Evolutionary conservation across 2,113 vertebrate genomes (phyloP).

Genomic region (Podiceps cristatus): DNA sequence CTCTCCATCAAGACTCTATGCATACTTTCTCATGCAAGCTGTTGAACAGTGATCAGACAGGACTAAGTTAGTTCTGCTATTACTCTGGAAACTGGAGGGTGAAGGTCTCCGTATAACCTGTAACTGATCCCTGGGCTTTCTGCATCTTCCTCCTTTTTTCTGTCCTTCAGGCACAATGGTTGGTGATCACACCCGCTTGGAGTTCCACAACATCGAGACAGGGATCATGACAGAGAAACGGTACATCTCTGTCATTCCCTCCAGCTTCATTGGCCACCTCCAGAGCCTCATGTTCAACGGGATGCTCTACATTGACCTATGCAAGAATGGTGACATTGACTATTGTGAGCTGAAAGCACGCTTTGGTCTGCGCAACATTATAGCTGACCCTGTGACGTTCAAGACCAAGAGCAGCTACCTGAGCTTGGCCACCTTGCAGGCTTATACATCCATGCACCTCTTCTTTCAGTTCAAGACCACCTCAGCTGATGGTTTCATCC

Average conservation of each 20-base stretch:
- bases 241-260: conserved; percentile 93
- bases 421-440: conserved; percentile 93
- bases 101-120: background rate
- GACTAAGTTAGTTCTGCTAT: background rate
- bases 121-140: background rate
- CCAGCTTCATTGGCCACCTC: conserved; percentile 97
- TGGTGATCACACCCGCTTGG: conserved; percentile 97
- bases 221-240: conserved; percentile 97
- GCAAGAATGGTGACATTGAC: conserved; percentile 98
- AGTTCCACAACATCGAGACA: conserved; percentile 98
- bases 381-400: conserved; percentile 95
- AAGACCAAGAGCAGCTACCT: conserved; percentile 96
- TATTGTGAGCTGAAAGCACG: conserved; percentile 96
- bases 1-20: background rate
- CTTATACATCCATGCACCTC: conserved; percentile 97
- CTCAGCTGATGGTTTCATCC: conserved; percentile 93
- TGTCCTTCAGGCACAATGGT: conserved; percentile 91
- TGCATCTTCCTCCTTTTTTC: background rate
- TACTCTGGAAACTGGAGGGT: background rate
- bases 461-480: conserved; percentile 99
- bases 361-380: conserved; percentile 94
- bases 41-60: background rate
- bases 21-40: background rate
- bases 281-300: conserved; percentile 98
- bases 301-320: conserved; percentile 96